phyloP scores from a whole-genome alignment of 1,140 invertebrate species.

The Pseudoatta argentina region DNA sequence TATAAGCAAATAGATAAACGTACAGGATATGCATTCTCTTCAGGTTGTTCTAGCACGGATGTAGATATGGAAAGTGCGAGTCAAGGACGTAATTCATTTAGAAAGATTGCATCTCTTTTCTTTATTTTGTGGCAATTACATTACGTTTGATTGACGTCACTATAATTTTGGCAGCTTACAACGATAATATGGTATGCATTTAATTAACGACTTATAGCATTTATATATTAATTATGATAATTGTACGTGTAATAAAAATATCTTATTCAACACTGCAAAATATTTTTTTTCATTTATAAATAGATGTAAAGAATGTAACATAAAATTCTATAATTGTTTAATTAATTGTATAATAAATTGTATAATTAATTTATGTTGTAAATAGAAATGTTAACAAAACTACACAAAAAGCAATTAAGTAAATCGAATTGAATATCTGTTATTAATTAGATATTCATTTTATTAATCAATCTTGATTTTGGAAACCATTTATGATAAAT shows the following conservation, averaged over 20 bases:
- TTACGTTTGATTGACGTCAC: not conserved
- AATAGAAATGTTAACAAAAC: not conserved
- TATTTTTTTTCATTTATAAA: conserved; percentile 5
- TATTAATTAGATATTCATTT: not conserved
- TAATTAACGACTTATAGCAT: not conserved
- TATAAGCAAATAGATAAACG: conserved; percentile 40
- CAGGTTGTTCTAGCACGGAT: conserved; percentile 66
- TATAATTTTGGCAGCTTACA: not conserved
- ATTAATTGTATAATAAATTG: not conserved
- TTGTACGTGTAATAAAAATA: not conserved
- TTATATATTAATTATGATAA: not conserved
- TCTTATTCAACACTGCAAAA: not conserved
- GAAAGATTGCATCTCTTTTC: conserved; percentile 75
- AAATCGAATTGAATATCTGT: not conserved
- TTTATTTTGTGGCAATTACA: conserved; percentile 18
- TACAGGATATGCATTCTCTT: conserved; percentile 79
- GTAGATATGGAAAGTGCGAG: conserved; percentile 74
- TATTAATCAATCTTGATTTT: not conserved
- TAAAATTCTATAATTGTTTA: not conserved
- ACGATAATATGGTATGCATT: not conserved
- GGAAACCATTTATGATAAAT: no score
- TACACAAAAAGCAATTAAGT: not conserved
- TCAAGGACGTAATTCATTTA: conserved; percentile 78
- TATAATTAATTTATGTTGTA: not conserved
- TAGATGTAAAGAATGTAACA: not conserved